Evolutionary conservation across 92 coral and sea anemone species (phyloP).

Genomic region (Phymanthus crucifer): DNA sequence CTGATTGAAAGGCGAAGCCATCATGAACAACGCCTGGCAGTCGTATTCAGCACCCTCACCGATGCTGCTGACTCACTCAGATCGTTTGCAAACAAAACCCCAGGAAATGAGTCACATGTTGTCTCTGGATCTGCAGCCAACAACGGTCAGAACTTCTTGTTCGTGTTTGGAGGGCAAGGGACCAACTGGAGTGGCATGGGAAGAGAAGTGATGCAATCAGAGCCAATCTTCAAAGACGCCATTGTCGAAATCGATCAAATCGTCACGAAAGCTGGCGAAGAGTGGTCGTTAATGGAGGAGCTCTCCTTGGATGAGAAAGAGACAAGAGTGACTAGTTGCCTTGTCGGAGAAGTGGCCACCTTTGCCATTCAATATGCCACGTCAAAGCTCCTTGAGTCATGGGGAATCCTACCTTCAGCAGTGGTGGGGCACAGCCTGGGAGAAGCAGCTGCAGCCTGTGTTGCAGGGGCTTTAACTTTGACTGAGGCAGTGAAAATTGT

Average conservation of each 20-base stretch:
- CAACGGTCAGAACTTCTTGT: conserved; percentile 47
- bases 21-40: conserved; percentile 63
- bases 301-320: conserved; percentile 42
- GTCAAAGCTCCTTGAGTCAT: conserved; percentile 71
- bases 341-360: conserved; percentile 76
- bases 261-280: conserved; percentile 46
- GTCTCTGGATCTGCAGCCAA: conserved; percentile 38
- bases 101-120: conserved; percentile 31
- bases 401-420: conserved; percentile 82
- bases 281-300: conserved; percentile 66
- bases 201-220: conserved; percentile 62
- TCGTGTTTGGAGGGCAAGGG: conserved; percentile 91
- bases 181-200: conserved; percentile 91
- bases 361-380: conserved; percentile 83
- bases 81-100: conserved; percentile 42
- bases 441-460: conserved; percentile 84
- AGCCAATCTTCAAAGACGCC: conserved; percentile 61
- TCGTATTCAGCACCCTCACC: conserved; percentile 45
- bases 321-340: conserved; percentile 34
- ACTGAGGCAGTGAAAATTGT: conserved; percentile 70
- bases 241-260: conserved; percentile 49
- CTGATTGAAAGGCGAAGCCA: conserved; percentile 79
- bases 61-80: conserved; percentile 58
- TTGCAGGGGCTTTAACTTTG: conserved; percentile 63
- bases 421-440: conserved; percentile 97